A percentile compares a stretch with the other conserved stretches of the same genome.
These are phyloP conservation scores for Globodera rostochiensis DNA, from an alignment of 1,140 invertebrate species.

Conservation along the genomic window DNA sequence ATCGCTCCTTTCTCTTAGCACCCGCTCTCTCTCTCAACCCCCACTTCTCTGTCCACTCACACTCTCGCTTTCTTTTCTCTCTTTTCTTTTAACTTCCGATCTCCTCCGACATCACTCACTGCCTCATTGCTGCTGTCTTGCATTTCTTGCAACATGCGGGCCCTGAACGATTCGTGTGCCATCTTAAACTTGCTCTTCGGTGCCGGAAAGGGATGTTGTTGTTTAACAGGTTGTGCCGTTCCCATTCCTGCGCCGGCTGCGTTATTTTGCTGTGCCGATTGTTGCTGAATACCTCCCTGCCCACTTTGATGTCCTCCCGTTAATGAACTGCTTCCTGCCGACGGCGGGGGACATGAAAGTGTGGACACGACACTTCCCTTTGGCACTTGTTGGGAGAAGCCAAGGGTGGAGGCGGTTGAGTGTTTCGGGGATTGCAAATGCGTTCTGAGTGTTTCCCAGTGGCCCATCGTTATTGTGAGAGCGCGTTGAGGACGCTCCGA, in stretches of 20 bases:
- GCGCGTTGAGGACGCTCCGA: slow-evolving; percentile 15
- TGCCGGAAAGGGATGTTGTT: slow-evolving; percentile 27
- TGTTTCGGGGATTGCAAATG: slow-evolving; percentile 24
- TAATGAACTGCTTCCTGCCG: slow-evolving; percentile 4
- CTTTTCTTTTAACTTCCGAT: neutral
- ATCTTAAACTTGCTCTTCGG: slow-evolving; percentile 53
- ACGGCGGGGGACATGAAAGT: slow-evolving; percentile 21
- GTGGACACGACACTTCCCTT: slow-evolving; percentile 29
- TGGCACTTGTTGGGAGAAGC: neutral
- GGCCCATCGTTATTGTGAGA: slow-evolving; percentile 25
- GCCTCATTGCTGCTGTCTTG: slow-evolving; percentile 45
- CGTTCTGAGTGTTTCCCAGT: slow-evolving; percentile 26
- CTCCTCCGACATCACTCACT: slow-evolving; percentile 23
- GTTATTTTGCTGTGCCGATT: neutral
- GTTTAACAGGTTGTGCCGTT: neutral
- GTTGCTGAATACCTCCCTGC: neutral
- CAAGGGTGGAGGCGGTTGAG: slow-evolving; percentile 16
- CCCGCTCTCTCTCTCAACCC: neutral
- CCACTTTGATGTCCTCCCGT: neutral
- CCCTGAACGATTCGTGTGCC: slow-evolving; percentile 50
- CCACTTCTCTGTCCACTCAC: neutral
- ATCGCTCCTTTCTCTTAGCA: neutral
- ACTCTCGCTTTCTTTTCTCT: neutral
- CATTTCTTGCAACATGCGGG: slow-evolving; percentile 54
- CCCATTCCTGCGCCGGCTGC: neutral